Evolutionary conservation across 2,797 vertebrate genomes (phyloP).

Genomic region (Anolis apletophallus): DNA sequence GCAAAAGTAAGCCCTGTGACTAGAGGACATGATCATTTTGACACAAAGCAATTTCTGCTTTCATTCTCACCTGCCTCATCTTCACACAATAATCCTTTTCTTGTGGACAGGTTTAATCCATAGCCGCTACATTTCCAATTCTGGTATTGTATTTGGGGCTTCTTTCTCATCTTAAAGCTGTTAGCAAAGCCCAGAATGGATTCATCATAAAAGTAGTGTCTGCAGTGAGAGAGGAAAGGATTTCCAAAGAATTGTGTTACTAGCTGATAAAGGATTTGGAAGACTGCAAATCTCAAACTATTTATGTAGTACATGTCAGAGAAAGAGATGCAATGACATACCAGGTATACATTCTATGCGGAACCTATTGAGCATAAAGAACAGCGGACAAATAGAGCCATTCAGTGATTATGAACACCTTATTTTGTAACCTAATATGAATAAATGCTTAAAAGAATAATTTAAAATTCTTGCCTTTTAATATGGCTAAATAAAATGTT

Average conservation of each 20-base stretch:
- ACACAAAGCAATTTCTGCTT: not conserved
- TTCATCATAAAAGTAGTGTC: conserved; percentile 57
- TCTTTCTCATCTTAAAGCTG: conserved; percentile 28
- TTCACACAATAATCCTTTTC: conserved; percentile 18
- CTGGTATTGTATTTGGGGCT: conserved; percentile 7
- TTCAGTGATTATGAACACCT: conserved; percentile 57
- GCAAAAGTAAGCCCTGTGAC: not conserved
- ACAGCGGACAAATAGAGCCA: conserved; percentile 41
- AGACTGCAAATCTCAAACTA: conserved; percentile 64
- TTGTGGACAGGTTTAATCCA: conserved; percentile 17
- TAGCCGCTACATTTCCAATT: conserved; percentile 11
- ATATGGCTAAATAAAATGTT: not conserved
- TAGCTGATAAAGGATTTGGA: conserved; percentile 73
- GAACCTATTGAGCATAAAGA: conserved; percentile 68
- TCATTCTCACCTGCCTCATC: not conserved
- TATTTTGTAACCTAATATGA: conserved; percentile 27
- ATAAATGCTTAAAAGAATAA: not conserved
- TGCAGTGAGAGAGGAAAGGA: conserved; percentile 61
- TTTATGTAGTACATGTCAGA: conserved; percentile 63
- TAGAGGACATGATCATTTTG: conserved; percentile 11
- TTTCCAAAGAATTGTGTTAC: conserved; percentile 68
- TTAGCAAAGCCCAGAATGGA: conserved; percentile 53
- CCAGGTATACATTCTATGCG: conserved; percentile 32
- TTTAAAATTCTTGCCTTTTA: not conserved
- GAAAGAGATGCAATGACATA: conserved; percentile 65